Conservation (phyloP, 1,140 invertebrate genomes). For the Zeugodacus cucurbitae region DNA sequence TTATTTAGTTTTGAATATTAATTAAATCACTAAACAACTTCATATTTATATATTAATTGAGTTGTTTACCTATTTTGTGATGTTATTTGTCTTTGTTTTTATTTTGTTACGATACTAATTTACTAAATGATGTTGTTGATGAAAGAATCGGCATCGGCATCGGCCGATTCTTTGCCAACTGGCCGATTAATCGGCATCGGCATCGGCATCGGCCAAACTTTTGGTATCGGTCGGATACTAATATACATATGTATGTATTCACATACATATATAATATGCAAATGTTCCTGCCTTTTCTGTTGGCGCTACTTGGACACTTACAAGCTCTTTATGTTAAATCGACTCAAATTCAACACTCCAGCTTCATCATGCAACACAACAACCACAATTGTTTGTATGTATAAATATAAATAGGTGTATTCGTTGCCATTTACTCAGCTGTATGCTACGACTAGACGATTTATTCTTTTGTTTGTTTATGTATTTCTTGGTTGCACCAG, state of each 20-base stretch:
- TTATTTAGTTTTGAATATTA: no score
- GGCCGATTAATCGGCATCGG: no score
- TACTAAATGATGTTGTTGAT: no score
- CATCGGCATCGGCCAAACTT: no score
- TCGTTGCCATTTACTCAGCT: conserved; percentile 6
- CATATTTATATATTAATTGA: no score
- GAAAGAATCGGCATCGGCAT: no score
- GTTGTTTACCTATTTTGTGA: no score
- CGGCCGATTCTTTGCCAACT: no score
- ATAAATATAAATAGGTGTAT: not conserved
- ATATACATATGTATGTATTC: not conserved
- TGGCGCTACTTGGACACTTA: conserved; percentile 1
- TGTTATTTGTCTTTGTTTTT: no score
- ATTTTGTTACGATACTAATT: no score
- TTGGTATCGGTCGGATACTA: no score
- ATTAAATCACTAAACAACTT: no score
- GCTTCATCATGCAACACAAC: not conserved
- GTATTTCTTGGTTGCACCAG: not conserved
- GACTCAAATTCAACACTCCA: conserved; percentile 1
- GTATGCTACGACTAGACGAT: not conserved
- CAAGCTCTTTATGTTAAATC: conserved; percentile 21
- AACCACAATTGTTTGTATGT: not conserved
- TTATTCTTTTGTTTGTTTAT: not conserved
- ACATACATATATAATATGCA: not conserved
- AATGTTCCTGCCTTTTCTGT: not conserved